These are phyloP conservation scores for Schrankia costaestrigalis DNA, from an alignment of 2,888 invertebrate genomes.

Conservation along the genomic window DNA sequence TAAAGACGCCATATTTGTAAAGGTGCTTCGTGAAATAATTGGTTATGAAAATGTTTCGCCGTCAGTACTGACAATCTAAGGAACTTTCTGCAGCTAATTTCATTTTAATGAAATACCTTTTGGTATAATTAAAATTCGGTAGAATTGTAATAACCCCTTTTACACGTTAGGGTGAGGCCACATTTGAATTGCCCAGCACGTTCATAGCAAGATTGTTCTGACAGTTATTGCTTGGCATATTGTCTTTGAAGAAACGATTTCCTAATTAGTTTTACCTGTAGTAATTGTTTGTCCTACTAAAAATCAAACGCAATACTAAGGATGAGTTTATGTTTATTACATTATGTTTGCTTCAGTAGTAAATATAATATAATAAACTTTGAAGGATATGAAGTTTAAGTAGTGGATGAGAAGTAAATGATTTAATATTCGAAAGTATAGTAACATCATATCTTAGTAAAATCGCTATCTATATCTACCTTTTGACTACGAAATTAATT, in stretches of 20 bases:
- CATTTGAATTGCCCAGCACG: constrained; percentile 13
- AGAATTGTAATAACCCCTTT: constrained; percentile 27
- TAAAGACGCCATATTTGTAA: constrained; percentile 23
- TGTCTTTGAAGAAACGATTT: too few species aligned
- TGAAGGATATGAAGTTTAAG: constrained; percentile 19
- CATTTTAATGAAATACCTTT: constrained; percentile 27
- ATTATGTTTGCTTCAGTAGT: too few species aligned
- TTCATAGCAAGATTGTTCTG: constrained; percentile 24
- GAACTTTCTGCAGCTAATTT: constrained; percentile 18
- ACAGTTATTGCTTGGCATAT: constrained; percentile 27
- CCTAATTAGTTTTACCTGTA: too few species aligned
- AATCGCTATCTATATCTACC: too few species aligned
- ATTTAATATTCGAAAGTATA: too few species aligned
- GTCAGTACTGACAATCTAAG: constrained; percentile 20
- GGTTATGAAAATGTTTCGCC: constrained; percentile 27
- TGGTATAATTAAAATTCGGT: constrained; percentile 27
- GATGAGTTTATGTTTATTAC: too few species aligned
- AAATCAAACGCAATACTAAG: too few species aligned
- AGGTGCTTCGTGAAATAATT: constrained; percentile 20
- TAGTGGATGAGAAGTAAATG: too few species aligned
- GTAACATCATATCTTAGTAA: too few species aligned
- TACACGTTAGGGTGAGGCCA: constrained; percentile 14
- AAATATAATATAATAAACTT: too few species aligned
- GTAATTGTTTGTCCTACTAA: too few species aligned
- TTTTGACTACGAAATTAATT: too few species aligned